A percentile compares a stretch with the other conserved stretches of the same genome.
phyloP scores from a whole-genome alignment of 2,888 invertebrate genomes.

The Ormyrus labotus region DNA sequence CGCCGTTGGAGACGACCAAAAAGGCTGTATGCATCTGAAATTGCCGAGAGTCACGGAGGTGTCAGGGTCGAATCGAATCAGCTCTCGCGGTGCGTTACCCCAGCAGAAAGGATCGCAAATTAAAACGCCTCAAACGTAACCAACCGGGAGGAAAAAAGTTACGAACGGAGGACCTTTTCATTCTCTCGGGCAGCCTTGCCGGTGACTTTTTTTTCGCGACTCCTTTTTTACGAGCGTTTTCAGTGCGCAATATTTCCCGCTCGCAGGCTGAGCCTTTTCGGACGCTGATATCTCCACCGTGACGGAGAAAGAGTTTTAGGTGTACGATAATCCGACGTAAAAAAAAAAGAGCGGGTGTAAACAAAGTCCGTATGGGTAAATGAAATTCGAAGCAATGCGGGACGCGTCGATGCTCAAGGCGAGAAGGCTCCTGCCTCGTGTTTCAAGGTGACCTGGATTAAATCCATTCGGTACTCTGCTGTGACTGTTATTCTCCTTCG shows the following conservation, averaged over 20 bases:
- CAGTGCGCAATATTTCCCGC: background rate
- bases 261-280: background rate
- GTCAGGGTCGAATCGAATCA: conserved; percentile 17
- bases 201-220: background rate
- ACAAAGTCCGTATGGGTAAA: conserved; percentile 11
- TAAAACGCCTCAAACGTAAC: conserved; percentile 51
- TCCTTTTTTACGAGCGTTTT: background rate
- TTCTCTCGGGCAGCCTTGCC: too few relatives aligned
- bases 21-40: conserved; percentile 18
- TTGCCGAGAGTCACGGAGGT: conserved; percentile 32
- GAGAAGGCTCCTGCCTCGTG: conserved; percentile 39
- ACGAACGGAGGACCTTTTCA: background rate
- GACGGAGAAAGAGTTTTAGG: background rate
- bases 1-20: background rate
- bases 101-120: conserved; percentile 48
- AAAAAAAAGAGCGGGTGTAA: conserved; percentile 4
- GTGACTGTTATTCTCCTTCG: conserved; percentile 3
- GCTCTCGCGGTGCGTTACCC: background rate
- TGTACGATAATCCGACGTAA: conserved; percentile 10
- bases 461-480: conserved; percentile 45
- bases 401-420: conserved; percentile 9
- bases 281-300: conserved; percentile 16
- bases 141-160: conserved; percentile 16
- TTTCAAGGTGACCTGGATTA: conserved; percentile 57
- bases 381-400: conserved; percentile 56